Evolutionary conservation across 92 coral and sea anemone genomes (phyloP).

Genomic region (Epizoanthus scotinus): DNA sequence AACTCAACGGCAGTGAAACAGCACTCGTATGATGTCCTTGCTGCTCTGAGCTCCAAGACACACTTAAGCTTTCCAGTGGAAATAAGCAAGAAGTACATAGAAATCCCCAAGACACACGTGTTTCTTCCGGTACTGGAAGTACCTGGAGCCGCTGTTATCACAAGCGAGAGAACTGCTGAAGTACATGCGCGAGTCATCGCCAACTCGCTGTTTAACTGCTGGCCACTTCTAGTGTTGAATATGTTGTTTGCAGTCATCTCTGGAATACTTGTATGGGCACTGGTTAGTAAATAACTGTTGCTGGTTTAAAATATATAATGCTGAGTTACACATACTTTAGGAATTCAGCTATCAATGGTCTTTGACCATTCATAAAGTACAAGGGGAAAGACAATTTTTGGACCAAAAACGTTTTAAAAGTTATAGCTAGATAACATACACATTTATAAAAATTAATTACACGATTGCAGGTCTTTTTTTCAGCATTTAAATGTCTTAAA

Average conservation of each 20-base stretch:
- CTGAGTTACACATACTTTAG: no score
- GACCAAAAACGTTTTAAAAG: no score
- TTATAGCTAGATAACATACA: no score
- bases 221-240: background rate
- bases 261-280: background rate
- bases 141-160: background rate
- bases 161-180: background rate
- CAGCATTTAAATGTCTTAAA: no score
- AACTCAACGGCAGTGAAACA: background rate
- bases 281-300: background rate
- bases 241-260: background rate
- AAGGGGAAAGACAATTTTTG: no score
- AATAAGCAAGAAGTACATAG: background rate
- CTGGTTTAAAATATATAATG: no score
- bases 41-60: background rate
- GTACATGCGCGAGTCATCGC: background rate
- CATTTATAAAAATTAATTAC: no score
- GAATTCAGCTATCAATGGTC: no score
- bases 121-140: background rate
- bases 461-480: no score
- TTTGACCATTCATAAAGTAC: no score
- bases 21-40: background rate
- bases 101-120: background rate
- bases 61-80: background rate
- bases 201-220: background rate